A percentile compares a stretch with the other conserved stretches of the same genome.
These are phyloP conservation scores for Grus americana DNA, from an alignment of 2,113 vertebrate species.

Conservation along the genomic window DNA sequence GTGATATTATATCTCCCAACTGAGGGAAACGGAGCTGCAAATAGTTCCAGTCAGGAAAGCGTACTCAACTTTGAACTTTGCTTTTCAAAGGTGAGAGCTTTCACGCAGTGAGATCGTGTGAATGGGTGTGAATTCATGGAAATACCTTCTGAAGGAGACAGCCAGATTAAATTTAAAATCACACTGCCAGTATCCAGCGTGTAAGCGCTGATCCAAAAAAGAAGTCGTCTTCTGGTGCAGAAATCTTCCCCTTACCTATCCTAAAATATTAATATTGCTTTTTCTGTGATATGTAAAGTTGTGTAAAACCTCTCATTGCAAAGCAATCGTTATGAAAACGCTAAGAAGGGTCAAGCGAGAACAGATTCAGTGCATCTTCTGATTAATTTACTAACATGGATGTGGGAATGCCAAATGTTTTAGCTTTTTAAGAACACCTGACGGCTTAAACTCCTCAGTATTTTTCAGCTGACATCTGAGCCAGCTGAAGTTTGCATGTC, in stretches of 20 bases:
- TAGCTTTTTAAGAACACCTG: not conserved
- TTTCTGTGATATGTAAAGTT: not conserved
- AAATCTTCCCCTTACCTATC: not conserved
- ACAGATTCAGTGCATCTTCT: accelerated
- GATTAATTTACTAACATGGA: not conserved
- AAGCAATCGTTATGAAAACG: not conserved
- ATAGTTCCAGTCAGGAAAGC: slow-evolving; percentile 8
- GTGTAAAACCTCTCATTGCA: not conserved
- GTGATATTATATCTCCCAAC: not conserved
- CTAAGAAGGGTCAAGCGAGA: not conserved
- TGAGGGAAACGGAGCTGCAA: not conserved
- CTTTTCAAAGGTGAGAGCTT: slow-evolving; percentile 37
- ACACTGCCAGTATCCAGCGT: not conserved
- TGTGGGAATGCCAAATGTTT: not conserved
- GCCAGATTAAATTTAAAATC: not conserved
- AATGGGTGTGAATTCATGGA: slow-evolving; percentile 14
- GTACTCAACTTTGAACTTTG: slow-evolving; percentile 1
- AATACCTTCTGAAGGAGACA: not conserved
- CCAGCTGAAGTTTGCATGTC: not conserved
- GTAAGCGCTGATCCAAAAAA: not conserved
- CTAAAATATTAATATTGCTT: not conserved
- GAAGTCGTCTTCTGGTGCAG: not conserved
- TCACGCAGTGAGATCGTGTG: not conserved
- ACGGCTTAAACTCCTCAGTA: not conserved
- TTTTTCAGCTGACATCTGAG: not conserved